Base-by-base conservation (phyloP, 2,113 vertebrate genomes). In the Leptobrachium ailaonicum region DNA sequence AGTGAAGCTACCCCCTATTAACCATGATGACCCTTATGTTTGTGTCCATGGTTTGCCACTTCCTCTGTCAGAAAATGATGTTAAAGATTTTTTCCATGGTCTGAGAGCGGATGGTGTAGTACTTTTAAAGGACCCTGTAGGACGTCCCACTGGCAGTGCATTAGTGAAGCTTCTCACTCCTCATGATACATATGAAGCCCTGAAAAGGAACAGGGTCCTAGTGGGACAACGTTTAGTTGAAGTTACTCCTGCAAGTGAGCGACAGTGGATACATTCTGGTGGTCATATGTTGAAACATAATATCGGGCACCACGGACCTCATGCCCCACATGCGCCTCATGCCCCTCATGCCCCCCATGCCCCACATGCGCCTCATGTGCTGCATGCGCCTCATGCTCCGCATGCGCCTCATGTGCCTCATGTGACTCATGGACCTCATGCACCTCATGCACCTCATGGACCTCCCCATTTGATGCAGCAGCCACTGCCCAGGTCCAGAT, bases 191-290 rank as follows among this genome's bases (percentile, higher is more conserved):
- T 98, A 96, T 89, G 98, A 99, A 93, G 96, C 97, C 77, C 90
- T 98, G 82, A 98, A 97, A 84, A 88, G 96, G 72, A 96, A 97
- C 79, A 90, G 95, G 85, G 97, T 95, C 87, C 93, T 97, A 90
- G 95, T 99, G 92, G 97, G 97, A 84, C 97, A 99, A 88, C 93
- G 96, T 82, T 99, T 95, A 87, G 93, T 99, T 82, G 97, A 99
- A 88, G 92, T 99, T 83, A 92, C 89, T 73, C 96, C 96, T 73
- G 93, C 96, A 13, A 96, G 96, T 82, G 98, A 99, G 85, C 95
- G 95, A 75, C 97, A 99, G 68, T 99, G 98, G 98, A 93, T 95
- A 84, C 88, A 96, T 86, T 88, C 93, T 87, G 89, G 91, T 89
- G 87, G 88, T 87, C 92, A 90, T 77, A 89, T 95, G 64, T 82